Base-by-base conservation (phyloP, 2,113 vertebrate genomes). In the Psettodes erumei region DNA sequence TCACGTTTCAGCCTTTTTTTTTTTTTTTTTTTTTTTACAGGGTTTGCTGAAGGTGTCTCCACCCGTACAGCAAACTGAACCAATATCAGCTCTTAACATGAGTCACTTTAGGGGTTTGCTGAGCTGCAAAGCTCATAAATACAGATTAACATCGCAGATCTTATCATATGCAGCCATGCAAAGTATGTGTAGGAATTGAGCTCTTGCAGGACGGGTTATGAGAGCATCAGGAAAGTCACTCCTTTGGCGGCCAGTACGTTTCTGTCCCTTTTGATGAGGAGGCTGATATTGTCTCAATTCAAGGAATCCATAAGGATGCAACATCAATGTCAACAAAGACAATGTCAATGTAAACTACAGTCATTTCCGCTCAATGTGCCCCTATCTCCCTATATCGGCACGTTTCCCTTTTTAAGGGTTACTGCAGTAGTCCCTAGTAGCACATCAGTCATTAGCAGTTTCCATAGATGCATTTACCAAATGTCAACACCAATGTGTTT, bases 41-140 rank as follows among this genome's bases (percentile, higher is more conserved):
- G n/a, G 16, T 45, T 12, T 1, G 3, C 23, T 37, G 4, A 50
- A 47, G 56, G 47, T 5, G 1, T 72, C 43, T 40, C 25, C 43
- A 6, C 21, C n/a, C n/a, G n/a, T n/a, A 60, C 7, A 28, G 4
- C 12, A 21, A 6, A 27, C 30, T 21, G 33, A 43, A 45, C 19
- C 15, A 48, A 23, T 43, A 12, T 35, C 12, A n/a, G n/a, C 30
- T 38, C 42, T 30, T 9, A n/a, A 48, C 42, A 12, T 55, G 47
- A 1, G 23, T 25, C 61, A 38, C 25, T 15, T 25, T 19, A 54
- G 50, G 67, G 67, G 67, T 63, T 6, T n/a, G 23, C 33, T 68
- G 25, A 63, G 61, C 66, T 18, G 33, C 12, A 72, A 56, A 71
- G 55, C 62, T 72, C 48, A 54, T 19, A 47, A 64, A 77, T 37